Conservation (phyloP, 2,888 invertebrate genomes). For the Linnaemya tessellans region DNA sequence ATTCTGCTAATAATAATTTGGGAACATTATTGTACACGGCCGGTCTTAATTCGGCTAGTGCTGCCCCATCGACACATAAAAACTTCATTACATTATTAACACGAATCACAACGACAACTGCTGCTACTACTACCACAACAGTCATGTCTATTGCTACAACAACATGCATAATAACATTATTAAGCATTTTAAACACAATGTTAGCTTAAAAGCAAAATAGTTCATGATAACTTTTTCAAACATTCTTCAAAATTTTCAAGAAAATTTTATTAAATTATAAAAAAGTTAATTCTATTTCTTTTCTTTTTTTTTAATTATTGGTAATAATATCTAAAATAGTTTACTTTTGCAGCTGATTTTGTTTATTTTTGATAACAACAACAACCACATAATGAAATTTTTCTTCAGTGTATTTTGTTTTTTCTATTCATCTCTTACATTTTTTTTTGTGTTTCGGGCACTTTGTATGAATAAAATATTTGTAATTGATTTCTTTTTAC, state of each 20-base stretch:
- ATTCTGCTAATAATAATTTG: conserved; percentile 83
- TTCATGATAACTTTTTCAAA: conserved; percentile 18
- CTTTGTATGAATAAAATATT: conserved; percentile 53
- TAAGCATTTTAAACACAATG: conserved; percentile 81
- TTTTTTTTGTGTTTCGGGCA: conserved; percentile 76
- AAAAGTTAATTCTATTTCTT: neutral
- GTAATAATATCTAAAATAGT: conserved; percentile 69
- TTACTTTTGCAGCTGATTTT: conserved; percentile 41
- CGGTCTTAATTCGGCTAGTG: conserved; percentile 81
- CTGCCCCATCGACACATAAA: conserved; percentile 71
- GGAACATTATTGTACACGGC: conserved; percentile 83
- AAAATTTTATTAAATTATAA: neutral
- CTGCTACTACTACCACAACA: conserved; percentile 76
- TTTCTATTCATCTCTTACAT: conserved; percentile 58
- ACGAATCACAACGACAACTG: conserved; percentile 76
- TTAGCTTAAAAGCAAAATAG: conserved; percentile 77
- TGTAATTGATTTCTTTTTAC: conserved; percentile 2
- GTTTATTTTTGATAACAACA: conserved; percentile 38
- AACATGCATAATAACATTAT: conserved; percentile 81
- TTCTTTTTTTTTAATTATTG: conserved; percentile 37
- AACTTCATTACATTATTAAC: conserved; percentile 75
- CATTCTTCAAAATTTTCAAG: conserved; percentile 30
- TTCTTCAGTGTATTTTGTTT: conserved; percentile 72
- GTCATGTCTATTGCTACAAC: conserved; percentile 81
- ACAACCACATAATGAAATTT: conserved; percentile 43